Conservation (phyloP, 2,888 invertebrate species). For the Syrphus vitripennis region DNA sequence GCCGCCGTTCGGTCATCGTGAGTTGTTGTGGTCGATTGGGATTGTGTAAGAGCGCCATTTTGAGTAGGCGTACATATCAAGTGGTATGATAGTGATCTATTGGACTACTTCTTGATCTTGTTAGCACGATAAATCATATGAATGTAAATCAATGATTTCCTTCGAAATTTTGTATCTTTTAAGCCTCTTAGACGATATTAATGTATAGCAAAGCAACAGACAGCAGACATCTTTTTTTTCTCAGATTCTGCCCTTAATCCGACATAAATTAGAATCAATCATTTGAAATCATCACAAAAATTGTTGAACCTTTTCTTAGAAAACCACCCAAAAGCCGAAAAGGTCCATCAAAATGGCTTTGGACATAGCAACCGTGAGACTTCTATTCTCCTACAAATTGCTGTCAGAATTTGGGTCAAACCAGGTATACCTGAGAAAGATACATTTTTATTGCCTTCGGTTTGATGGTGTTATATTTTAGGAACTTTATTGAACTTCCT, state of each 20-base stretch:
- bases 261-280: background rate
- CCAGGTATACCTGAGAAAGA: background rate
- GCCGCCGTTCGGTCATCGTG: no score
- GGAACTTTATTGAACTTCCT: background rate
- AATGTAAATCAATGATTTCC: constrained; percentile 26
- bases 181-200: constrained; percentile 2
- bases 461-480: background rate
- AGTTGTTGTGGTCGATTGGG: background rate
- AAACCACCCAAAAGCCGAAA: constrained; percentile 3
- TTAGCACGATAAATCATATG: constrained; percentile 24
- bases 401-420: background rate
- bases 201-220: background rate
- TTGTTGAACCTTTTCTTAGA: background rate
- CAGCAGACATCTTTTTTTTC: background rate
- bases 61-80: constrained; percentile 39
- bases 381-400: background rate
- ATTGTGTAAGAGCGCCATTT: constrained; percentile 16
- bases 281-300: background rate
- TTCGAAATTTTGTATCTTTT: no score
- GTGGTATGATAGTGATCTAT: constrained; percentile 50
- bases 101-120: constrained; percentile 42
- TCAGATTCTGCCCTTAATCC: background rate
- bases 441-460: background rate
- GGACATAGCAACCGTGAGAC: background rate
- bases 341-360: background rate